phyloP scores from a whole-genome alignment of 37 sponge, comb jelly and placozoan genomes.

The Hexactinellida sp. region DNA sequence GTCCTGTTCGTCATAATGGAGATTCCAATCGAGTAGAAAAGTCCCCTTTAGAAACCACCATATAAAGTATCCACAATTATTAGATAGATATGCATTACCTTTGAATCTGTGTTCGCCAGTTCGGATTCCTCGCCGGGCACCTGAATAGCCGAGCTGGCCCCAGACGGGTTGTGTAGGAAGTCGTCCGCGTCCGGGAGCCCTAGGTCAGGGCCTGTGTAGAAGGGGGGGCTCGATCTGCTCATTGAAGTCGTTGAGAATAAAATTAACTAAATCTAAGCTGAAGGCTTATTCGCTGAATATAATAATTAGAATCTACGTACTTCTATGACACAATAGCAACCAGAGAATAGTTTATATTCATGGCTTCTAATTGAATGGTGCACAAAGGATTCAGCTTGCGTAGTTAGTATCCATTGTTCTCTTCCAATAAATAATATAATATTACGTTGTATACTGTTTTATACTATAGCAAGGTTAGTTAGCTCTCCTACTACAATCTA shows the following conservation, averaged over 20 bases:
- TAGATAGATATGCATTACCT: neutral
- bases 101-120: neutral
- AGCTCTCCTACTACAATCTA: no score
- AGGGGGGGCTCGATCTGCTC: neutral
- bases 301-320: no score
- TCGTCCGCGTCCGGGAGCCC: neutral
- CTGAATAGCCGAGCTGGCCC: neutral
- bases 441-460: no score
- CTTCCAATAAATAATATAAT: no score
- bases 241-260: neutral
- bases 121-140: neutral
- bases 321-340: no score
- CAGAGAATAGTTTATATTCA: no score
- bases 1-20: neutral
- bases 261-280: no score
- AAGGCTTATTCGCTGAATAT: no score
- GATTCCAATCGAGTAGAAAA: conserved; percentile 3
- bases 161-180: neutral
- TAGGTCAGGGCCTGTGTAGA: neutral
- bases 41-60: neutral
- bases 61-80: neutral
- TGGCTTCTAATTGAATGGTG: neutral
- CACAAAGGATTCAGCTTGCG: no score
- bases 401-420: no score
- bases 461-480: no score